phyloP scores from a whole-genome alignment of 1,140 invertebrate genomes.

The Pseudomyrmex sp. region DNA sequence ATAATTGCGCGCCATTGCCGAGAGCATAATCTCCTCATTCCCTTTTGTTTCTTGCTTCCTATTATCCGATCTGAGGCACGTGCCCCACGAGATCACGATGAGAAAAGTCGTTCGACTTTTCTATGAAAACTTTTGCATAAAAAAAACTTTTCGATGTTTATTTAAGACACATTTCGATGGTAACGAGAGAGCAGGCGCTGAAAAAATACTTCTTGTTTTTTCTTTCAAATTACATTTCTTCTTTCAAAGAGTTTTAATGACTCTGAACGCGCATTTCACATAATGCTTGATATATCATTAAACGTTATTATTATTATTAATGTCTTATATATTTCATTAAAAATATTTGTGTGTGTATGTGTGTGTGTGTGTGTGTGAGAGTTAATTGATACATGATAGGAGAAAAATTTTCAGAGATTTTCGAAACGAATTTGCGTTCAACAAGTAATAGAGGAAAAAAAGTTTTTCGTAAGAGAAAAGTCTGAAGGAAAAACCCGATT shows the following conservation, averaged over 20 bases:
- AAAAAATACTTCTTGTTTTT: background rate
- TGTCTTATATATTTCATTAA: background rate
- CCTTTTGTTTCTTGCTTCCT: conserved; percentile 47
- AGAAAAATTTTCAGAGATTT: background rate
- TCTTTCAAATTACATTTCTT: too few species aligned
- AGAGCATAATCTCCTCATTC: conserved; percentile 48
- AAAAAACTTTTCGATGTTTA: conserved; percentile 35
- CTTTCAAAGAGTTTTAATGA: too few species aligned
- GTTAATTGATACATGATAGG: background rate
- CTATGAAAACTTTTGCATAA: conserved; percentile 46
- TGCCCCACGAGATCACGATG: conserved; percentile 13
- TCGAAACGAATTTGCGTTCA: background rate
- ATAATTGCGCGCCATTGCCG: conserved; percentile 53
- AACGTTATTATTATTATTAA: too few species aligned
- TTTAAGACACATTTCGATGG: conserved; percentile 27
- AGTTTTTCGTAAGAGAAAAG: background rate
- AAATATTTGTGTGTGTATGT: background rate
- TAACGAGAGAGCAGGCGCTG: background rate
- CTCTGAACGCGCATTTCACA: too few species aligned
- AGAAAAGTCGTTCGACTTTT: conserved; percentile 20
- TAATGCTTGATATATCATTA: too few species aligned
- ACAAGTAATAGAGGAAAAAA: conserved; percentile 19
- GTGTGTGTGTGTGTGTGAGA: too few species aligned
- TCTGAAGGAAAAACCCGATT: background rate
- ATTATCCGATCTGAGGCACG: conserved; percentile 50